These are phyloP conservation scores for Cyprinodon tularosa DNA, from an alignment of 2,113 vertebrate genomes.

Conservation along the genomic window DNA sequence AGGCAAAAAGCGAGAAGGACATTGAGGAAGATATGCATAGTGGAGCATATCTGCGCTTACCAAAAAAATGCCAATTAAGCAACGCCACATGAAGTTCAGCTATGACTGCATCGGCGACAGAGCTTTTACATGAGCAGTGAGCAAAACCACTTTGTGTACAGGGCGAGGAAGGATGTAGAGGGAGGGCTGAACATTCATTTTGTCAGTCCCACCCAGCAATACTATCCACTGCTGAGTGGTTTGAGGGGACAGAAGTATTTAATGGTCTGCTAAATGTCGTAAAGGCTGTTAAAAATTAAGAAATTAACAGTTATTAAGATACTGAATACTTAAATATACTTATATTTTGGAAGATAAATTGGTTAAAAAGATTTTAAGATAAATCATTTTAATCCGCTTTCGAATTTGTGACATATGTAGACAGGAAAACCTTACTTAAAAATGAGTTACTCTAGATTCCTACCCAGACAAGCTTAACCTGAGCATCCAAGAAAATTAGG, in stretches of 20 bases:
- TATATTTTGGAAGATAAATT: neutral
- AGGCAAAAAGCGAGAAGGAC: conserved; percentile 61
- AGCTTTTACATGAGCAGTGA: conserved; percentile 59
- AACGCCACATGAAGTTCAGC: conserved; percentile 71
- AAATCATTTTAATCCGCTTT: neutral
- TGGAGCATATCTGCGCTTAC: conserved; percentile 72
- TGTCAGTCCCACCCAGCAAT: conserved; percentile 25
- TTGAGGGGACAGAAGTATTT: conserved; percentile 5
- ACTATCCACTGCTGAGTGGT: conserved; percentile 11
- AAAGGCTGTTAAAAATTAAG: neutral
- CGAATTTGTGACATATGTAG: neutral
- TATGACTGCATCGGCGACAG: conserved; percentile 52
- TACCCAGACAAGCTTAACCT: conserved; percentile 14
- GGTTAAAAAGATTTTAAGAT: neutral
- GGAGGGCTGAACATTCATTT: conserved; percentile 14
- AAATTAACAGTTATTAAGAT: neutral
- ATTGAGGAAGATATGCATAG: conserved; percentile 72
- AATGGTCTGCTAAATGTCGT: neutral
- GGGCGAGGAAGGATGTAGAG: conserved; percentile 14
- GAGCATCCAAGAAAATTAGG: conserved; percentile 27
- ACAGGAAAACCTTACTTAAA: neutral
- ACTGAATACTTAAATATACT: neutral
- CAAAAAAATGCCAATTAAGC: conserved; percentile 72
- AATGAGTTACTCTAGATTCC: conserved; percentile 1
- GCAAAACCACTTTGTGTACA: conserved; percentile 41